Conservation (phyloP, 2,888 invertebrate genomes). For the Callyntrura guangdongensis region DNA sequence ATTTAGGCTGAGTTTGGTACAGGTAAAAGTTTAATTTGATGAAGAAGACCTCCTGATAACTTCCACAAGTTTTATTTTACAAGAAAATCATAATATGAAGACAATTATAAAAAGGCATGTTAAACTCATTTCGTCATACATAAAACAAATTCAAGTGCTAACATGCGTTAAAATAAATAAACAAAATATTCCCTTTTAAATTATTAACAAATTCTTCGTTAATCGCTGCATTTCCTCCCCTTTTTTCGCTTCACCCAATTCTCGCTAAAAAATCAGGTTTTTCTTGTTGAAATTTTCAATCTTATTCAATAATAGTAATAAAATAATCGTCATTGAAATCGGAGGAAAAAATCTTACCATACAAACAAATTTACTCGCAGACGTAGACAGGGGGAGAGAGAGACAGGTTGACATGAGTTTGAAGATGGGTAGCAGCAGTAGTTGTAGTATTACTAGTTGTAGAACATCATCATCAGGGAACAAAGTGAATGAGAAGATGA, state of each 20-base stretch:
- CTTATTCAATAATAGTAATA: conserved; percentile 53
- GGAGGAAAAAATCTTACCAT: background rate
- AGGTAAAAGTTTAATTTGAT: too few species aligned
- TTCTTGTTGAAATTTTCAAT: conserved; percentile 73
- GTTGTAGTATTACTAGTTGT: background rate
- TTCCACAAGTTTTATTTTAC: too few species aligned
- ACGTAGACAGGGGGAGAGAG: conserved; percentile 1
- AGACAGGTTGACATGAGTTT: conserved; percentile 48
- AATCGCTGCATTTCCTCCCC: conserved; percentile 32
- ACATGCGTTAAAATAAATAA: too few species aligned
- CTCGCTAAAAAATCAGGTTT: conserved; percentile 65
- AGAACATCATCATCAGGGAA: background rate
- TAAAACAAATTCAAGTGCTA: background rate
- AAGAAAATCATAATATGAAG: background rate
- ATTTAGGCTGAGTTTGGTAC: too few species aligned
- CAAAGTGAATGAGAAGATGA: too few species aligned
- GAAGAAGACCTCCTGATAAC: too few species aligned
- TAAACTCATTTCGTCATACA: background rate
- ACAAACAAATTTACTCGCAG: conserved; percentile 12
- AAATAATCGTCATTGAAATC: conserved; percentile 21
- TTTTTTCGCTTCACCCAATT: conserved; percentile 66
- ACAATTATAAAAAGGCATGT: background rate
- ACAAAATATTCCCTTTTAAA: background rate
- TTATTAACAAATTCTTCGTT: conserved; percentile 22
- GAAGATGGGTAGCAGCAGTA: conserved; percentile 36